phyloP scores from a whole-genome alignment of 2,797 vertebrate genomes.

The Oreortyx pictus region DNA sequence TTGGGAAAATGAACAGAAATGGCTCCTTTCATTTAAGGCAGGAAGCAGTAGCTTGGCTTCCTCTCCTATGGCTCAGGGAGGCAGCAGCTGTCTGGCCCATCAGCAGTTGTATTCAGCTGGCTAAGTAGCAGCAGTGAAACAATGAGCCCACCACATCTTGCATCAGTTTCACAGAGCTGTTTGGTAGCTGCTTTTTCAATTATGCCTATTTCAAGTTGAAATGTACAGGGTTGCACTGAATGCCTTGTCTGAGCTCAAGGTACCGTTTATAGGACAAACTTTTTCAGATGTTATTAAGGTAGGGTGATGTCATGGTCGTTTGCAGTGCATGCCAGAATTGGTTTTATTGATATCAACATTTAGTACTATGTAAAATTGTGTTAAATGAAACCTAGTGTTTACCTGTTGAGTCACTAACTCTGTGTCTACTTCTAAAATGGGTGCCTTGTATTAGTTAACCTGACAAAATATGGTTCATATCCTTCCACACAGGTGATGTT shows the following conservation, averaged over 20 bases:
- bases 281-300: background rate
- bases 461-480: background rate
- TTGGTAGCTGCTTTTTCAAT: background rate
- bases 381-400: background rate
- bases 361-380: background rate
- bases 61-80: background rate
- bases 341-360: background rate
- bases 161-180: background rate
- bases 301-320: background rate
- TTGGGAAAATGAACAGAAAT: background rate
- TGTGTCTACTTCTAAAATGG: background rate
- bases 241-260: background rate
- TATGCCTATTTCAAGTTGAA: background rate
- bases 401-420: background rate
- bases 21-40: background rate
- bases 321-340: background rate
- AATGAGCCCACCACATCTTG: background rate
- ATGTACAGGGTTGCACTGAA: background rate
- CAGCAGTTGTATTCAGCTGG: background rate
- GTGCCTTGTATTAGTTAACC: background rate
- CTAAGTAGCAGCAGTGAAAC: background rate
- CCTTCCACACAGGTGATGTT: slow-evolving; percentile 78
- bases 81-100: background rate
- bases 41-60: background rate
- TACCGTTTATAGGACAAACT: background rate